phyloP scores from a whole-genome alignment of 2,888 invertebrate species.

The Agrotis ipsilon region DNA sequence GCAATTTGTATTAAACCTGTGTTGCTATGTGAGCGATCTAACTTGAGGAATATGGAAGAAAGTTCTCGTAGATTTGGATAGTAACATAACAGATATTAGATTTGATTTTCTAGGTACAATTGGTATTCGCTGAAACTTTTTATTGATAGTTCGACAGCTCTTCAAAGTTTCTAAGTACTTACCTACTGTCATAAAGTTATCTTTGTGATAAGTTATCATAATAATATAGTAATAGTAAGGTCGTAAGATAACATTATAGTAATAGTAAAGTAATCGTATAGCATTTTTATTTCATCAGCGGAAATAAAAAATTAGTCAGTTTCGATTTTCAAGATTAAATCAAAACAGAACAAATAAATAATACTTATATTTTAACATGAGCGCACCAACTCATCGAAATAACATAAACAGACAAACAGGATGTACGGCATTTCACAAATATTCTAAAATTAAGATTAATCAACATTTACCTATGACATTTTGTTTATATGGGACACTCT shows the following conservation, averaged over 20 bases:
- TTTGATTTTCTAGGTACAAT: no score
- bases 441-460: slow-evolving; percentile 38
- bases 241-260: no score
- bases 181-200: background rate
- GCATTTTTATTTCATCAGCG: no score
- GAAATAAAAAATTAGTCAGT: no score
- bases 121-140: background rate
- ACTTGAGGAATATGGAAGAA: background rate
- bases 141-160: background rate
- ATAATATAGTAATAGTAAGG: no score
- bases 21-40: slow-evolving; percentile 17
- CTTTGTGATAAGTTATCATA: no score
- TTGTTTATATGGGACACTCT: slow-evolving; percentile 53
- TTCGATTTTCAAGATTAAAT: slow-evolving; percentile 1
- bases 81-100: background rate
- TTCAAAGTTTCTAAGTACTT: background rate
- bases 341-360: background rate
- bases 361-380: no score
- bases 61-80: background rate
- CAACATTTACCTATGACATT: slow-evolving; percentile 47
- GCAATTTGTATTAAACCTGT: slow-evolving; percentile 38
- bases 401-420: slow-evolving; percentile 35
- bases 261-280: no score
- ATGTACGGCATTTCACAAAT: slow-evolving; percentile 27
- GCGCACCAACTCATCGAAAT: background rate